These are phyloP conservation scores for Cynopterus brachyotis DNA, from an alignment of 2,113 vertebrate genomes.

Conservation along the genomic window DNA sequence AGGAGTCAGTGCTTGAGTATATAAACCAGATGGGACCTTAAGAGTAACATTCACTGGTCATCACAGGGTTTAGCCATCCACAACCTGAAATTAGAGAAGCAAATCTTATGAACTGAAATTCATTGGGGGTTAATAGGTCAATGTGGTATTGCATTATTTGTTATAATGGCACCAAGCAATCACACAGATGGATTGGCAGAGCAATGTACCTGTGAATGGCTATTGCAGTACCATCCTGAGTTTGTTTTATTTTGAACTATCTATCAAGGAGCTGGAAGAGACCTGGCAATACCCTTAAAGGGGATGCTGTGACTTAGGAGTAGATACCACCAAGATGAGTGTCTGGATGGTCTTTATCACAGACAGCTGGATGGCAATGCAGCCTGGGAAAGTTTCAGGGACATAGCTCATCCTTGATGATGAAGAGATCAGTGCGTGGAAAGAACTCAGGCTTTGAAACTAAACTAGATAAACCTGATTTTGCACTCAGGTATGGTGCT, in stretches of 20 bases:
- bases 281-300: not conserved
- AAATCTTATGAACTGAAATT: constrained; percentile 60
- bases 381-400: not conserved
- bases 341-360: not conserved
- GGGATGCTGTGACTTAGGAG: not conserved
- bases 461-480: not conserved
- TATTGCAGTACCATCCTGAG: not conserved
- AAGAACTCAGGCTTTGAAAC: not conserved
- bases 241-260: constrained; percentile 42
- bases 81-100: constrained; percentile 58
- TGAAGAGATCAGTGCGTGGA: not conserved
- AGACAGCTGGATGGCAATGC: not conserved
- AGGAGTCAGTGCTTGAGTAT: constrained; percentile 4
- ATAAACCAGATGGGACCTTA: not conserved
- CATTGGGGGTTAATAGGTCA: constrained; percentile 38
- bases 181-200: constrained; percentile 55
- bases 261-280: not conserved
- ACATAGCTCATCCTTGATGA: not conserved
- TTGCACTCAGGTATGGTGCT: not conserved
- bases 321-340: not conserved
- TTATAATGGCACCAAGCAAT: constrained; percentile 55
- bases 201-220: not conserved
- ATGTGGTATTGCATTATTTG: not conserved
- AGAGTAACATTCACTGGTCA: not conserved
- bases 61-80: constrained; percentile 54